phyloP scores from a whole-genome alignment of 2,797 vertebrate genomes.

The Acipenser oxyrinchus region DNA sequence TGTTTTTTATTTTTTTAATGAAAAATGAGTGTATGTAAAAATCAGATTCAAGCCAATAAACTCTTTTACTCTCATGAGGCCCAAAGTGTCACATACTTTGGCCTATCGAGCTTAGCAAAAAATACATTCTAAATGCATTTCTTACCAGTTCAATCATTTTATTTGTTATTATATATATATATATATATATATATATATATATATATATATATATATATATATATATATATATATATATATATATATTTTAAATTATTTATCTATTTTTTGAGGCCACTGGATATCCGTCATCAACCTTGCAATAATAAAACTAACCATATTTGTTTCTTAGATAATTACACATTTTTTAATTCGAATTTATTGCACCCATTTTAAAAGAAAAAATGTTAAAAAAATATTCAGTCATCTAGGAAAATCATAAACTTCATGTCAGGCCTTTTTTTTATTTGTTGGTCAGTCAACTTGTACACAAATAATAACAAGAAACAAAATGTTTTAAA shows the following conservation, averaged over 20 bases:
- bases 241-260: too few relatives aligned
- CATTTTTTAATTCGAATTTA: slow-evolving; percentile 48
- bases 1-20: too few relatives aligned
- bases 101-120: slow-evolving; percentile 10
- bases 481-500: slow-evolving; percentile 38
- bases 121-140: slow-evolving; percentile 17
- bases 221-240: too few relatives aligned
- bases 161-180: too few relatives aligned
- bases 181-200: too few relatives aligned
- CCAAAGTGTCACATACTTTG: too few relatives aligned
- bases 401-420: slow-evolving; percentile 46
- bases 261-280: slow-evolving; percentile 49
- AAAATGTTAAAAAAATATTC: not conserved
- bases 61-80: too few relatives aligned
- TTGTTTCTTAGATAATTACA: slow-evolving; percentile 28
- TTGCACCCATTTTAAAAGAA: slow-evolving; percentile 53
- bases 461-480: slow-evolving; percentile 42
- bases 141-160: slow-evolving; percentile 15
- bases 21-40: slow-evolving; percentile 10
- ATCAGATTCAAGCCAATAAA: slow-evolving; percentile 15
- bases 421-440: slow-evolving; percentile 30
- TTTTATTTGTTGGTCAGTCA: slow-evolving; percentile 33
- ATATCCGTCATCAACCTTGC: slow-evolving; percentile 68
- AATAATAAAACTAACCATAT: slow-evolving; percentile 43
- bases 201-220: too few relatives aligned